phyloP scores from a whole-genome alignment of 2,888 invertebrate species.

The Ecdyonurus torrentis region DNA sequence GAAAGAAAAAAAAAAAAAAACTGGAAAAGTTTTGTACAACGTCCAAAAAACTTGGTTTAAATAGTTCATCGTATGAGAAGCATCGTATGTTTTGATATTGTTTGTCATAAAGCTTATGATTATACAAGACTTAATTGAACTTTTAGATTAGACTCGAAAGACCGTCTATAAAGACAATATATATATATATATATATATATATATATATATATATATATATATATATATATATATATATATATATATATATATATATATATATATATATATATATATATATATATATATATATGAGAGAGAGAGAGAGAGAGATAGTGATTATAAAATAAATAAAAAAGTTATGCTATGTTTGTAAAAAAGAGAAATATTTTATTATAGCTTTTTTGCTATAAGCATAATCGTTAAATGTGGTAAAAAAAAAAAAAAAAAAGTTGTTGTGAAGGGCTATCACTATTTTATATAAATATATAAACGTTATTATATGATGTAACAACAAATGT shows the following conservation, averaged over 20 bases:
- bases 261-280: background rate
- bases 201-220: background rate
- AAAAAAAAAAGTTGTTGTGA: no score
- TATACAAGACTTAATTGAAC: background rate
- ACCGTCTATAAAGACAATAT: background rate
- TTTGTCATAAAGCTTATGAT: background rate
- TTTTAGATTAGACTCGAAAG: background rate
- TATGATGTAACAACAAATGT: no score
- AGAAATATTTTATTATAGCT: no score
- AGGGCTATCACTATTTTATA: no score
- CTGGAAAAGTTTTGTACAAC: background rate
- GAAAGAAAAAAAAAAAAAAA: background rate
- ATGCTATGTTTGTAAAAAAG: no score
- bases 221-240: background rate
- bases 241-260: background rate
- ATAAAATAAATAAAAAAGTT: no score
- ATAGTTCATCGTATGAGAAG: background rate
- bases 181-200: background rate
- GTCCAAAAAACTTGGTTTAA: background rate
- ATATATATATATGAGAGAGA: background rate
- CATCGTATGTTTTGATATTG: background rate
- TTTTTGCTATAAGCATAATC: no score
- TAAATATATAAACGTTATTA: no score
- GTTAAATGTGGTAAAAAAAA: no score
- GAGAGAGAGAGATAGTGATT: no score